Evolutionary conservation across 2,113 vertebrate genomes (phyloP).

Genomic region (Brevimyrus niger): DNA sequence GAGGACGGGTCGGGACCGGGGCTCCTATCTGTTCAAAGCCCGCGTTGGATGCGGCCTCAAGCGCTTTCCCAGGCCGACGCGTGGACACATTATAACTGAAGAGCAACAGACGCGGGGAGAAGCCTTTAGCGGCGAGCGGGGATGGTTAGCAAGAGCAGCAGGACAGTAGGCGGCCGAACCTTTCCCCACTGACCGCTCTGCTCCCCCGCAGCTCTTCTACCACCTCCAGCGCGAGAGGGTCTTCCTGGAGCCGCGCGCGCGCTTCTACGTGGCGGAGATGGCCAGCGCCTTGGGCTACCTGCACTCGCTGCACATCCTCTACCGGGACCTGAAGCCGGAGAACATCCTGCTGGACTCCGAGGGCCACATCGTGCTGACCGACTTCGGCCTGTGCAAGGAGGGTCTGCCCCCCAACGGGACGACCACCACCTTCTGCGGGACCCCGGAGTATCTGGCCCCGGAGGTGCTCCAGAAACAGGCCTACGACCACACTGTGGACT

Average conservation of each 20-base stretch:
- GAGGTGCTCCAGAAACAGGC: constrained; percentile 60
- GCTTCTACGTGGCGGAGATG: constrained; percentile 65
- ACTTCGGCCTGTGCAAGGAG: constrained; percentile 70
- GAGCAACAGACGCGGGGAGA: not conserved
- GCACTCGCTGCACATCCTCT: constrained; percentile 62
- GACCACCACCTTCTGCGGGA: constrained; percentile 65
- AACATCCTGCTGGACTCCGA: constrained; percentile 61
- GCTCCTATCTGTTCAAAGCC: not conserved
- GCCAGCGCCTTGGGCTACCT: constrained; percentile 65
- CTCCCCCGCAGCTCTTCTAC: constrained; percentile 59
- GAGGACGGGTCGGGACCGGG: not conserved
- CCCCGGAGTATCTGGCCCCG: constrained; percentile 64
- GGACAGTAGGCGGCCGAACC: not conserved
- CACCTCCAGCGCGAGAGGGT: constrained; percentile 62
- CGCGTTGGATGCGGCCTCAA: not conserved
- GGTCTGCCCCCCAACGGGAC: constrained; percentile 49
- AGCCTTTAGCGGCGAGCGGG: not conserved
- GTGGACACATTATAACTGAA: not conserved
- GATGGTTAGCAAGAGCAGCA: not conserved
- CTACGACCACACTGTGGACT: constrained; percentile 63
- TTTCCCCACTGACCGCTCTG: too few species aligned
- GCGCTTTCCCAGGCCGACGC: not conserved
- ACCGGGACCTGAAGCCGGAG: constrained; percentile 71
- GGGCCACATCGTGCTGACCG: constrained; percentile 64
- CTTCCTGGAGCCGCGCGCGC: constrained; percentile 58